Conservation (phyloP, 1,140 invertebrate genomes). For the Hypothenemus hampei region DNA sequence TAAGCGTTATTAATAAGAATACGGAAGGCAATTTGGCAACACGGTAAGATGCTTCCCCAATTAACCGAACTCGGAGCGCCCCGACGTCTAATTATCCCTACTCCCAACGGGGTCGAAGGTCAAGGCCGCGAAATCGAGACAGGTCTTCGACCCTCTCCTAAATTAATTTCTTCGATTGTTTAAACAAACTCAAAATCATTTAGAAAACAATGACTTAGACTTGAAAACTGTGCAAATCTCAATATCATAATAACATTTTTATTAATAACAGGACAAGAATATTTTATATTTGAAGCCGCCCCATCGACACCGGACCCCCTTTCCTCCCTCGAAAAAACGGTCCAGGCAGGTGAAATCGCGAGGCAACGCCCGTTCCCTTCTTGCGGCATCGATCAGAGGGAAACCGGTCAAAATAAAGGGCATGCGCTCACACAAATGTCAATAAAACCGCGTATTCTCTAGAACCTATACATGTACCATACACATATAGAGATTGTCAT, state of each 20-base stretch:
- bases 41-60: constrained; percentile 20
- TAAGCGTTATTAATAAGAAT: not conserved
- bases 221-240: too few species aligned
- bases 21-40: constrained; percentile 9
- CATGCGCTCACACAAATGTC: constrained; percentile 9
- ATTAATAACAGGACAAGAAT: too few species aligned
- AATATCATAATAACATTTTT: too few species aligned
- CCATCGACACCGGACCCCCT: not conserved
- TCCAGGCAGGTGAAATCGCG: constrained; percentile 19
- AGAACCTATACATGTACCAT: too few species aligned
- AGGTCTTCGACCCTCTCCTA: constrained; percentile 21
- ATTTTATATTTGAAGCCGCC: not conserved
- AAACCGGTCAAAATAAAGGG: not conserved
- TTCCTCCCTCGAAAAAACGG: too few species aligned
- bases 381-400: constrained; percentile 12
- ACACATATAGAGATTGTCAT: too few species aligned
- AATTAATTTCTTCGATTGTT: constrained; percentile 3
- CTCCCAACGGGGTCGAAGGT: constrained; percentile 3
- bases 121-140: constrained; percentile 12
- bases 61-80: constrained; percentile 12
- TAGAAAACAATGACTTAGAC: too few species aligned
- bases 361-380: constrained; percentile 25
- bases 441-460: constrained; percentile 8
- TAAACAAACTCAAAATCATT: not conserved
- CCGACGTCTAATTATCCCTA: constrained; percentile 22